Base-by-base conservation (phyloP, 2,113 vertebrate species). In the Engystomops pustulosus region DNA sequence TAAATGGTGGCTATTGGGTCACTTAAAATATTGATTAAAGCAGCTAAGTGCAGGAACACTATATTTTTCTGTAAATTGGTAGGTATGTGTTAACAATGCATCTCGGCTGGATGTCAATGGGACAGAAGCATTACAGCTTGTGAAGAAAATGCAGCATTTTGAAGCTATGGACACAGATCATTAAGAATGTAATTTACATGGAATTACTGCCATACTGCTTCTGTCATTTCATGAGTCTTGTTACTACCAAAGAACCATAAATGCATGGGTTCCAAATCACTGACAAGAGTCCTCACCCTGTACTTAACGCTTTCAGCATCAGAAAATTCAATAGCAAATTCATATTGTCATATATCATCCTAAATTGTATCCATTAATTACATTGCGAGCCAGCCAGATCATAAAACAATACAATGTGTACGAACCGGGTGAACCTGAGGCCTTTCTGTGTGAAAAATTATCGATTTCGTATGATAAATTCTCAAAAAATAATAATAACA, bases 121-220 rank as follows among this genome's bases (percentile, higher is more conserved):
- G 62, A 78, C 83, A 70, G 65, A 71, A 85, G 74, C 83, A 85
- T 85, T 79, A 79, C 34, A n/a, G 83, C 94, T 93, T 90, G 91
- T 94, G 93, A 91, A 94, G 89, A 95, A 94, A 95, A 91, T 92
- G 94, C 91, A 90, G 90, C 90, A 91, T 93, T 93, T 94, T 92
- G 94, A 93, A 91, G 91, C 95, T 94, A 92, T 86, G 2, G 94
- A 96, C 94, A 94, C 95, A 97, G 95, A 97, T 97, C 97, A 97
- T 99, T 97, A 98, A 96, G 95, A 95, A 93, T 91, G 93, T 96
- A 93, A 98, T 98, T 97, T 97, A 97, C 95, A 97, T 97, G 95
- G 96, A 96, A 97, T 98, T 95, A 97, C 95, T 95, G 94, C 95
- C 96, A 97, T 97, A 95, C 94, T 96, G 95, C 90, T 92, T 91